Evolutionary conservation across 2,888 invertebrate species (phyloP).

Genomic region (Oscheius sp.): DNA sequence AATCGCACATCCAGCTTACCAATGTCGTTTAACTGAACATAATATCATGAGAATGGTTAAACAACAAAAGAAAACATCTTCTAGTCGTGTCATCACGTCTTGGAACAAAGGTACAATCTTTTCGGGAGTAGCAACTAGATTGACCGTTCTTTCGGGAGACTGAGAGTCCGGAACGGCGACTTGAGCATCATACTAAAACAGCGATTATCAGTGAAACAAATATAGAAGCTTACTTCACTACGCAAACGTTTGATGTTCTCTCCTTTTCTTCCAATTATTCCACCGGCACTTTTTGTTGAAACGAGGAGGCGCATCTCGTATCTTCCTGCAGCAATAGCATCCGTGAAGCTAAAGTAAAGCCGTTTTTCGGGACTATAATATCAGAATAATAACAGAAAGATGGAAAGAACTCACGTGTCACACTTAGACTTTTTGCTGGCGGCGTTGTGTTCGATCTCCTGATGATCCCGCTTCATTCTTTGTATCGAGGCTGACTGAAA

Average conservation of each 20-base stretch:
- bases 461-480: constrained; percentile 51
- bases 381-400: too few species aligned
- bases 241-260: constrained; percentile 95
- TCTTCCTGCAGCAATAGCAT: constrained; percentile 68
- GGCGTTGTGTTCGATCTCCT: constrained; percentile 39
- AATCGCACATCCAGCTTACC: constrained; percentile 83
- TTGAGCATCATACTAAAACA: constrained; percentile 96
- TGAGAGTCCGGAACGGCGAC: constrained; percentile 99
- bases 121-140: constrained; percentile 47
- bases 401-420: constrained; percentile 39
- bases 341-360: constrained; percentile 55
- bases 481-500: too few species aligned
- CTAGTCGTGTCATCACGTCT: constrained; percentile 64
- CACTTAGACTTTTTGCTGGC: constrained; percentile 43
- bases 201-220: constrained; percentile 3
- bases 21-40: constrained; percentile 78
- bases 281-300: constrained; percentile 84
- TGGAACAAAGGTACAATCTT: constrained; percentile 58
- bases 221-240: constrained; percentile 85
- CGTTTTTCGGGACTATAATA: too few species aligned
- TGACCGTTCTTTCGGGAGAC: constrained; percentile 87
- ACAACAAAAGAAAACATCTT: constrained; percentile 55
- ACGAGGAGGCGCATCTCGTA: constrained; percentile 71
- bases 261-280: constrained; percentile 98
- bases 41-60: neutral